Base-by-base conservation (phyloP, 2,888 invertebrate genomes). In the Amphimallon solstitiale region DNA sequence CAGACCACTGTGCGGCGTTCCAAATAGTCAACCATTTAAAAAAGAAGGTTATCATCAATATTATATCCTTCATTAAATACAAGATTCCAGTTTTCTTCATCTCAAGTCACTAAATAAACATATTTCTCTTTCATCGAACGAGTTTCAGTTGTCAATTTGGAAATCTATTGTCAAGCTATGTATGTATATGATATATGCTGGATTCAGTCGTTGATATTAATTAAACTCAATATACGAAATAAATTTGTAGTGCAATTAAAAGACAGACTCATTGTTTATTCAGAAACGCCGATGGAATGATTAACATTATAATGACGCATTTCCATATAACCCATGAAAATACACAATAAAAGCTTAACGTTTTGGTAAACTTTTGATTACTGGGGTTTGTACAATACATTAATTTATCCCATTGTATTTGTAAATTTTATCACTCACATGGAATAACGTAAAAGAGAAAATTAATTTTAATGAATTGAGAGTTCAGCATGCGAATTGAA, bases 371-470 rank as follows among this genome's bases (percentile, higher is more conserved):
- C 35, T 51, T 51, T 35, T 37, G 35, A 51, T 51, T 35, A 51
- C 17, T 9, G 35, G 35, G 35, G 51, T 51, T 51, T 17, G 35
- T 51, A 51, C 35, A 35, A 35, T 35, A 51, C 34, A 51, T 35
- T 35, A 17, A 35, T 10, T 17, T 10, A 12, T 9, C n/a, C 34
- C 23, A 23, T 12, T 48, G n/a, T 34, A 51, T 51, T 51, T 34
- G 51, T 34, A 29, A 14, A 51, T 51, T 51, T 35, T 34, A 17
- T 35, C 17, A 14, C 35, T 35, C 15, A 51, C 15, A 6, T 17
- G 35, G 9, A 35, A 12, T 10, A 15, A 17, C 2, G 17, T 1
- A 10, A 15, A 40, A 35, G 6, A 7, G 10, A 15, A 35, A n/a
- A 51, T 51, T 35, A 34, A 51, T 9, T 37, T 35, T 17, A 15